Evolutionary conservation across 1,140 invertebrate genomes (phyloP).

Genomic region (Pinna nobilis): DNA sequence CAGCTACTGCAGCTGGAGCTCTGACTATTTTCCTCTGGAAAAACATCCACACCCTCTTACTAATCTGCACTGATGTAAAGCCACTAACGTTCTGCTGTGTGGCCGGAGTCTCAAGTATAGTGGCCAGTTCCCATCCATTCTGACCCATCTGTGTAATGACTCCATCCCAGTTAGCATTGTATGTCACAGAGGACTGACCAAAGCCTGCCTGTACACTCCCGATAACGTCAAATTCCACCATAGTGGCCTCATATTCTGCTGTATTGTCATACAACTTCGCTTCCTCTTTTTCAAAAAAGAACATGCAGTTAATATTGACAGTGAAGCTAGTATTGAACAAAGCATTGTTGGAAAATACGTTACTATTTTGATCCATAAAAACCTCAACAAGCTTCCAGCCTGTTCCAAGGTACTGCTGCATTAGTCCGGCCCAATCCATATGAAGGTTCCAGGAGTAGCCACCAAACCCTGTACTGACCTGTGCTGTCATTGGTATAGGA

Average conservation of each 20-base stretch:
- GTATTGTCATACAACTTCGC: conserved; percentile 48
- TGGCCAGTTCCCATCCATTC: conserved; percentile 62
- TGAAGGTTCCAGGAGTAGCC: conserved; percentile 29
- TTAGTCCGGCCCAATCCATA: conserved; percentile 51
- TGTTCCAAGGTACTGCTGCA: conserved; percentile 39
- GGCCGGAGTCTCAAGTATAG: conserved; percentile 55
- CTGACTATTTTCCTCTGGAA: conserved; percentile 20
- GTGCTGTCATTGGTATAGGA: conserved; percentile 15
- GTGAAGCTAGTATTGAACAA: conserved; percentile 34
- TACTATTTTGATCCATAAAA: conserved; percentile 48
- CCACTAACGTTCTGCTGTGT: neutral
- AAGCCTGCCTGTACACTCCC: conserved; percentile 42
- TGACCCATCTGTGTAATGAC: conserved; percentile 50
- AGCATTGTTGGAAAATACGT: conserved; percentile 20
- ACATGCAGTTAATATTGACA: conserved; percentile 40
- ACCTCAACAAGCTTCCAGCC: conserved; percentile 60
- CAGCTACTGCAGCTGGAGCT: no score
- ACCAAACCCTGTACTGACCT: neutral
- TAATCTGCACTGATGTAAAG: conserved; percentile 2
- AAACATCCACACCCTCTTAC: conserved; percentile 34
- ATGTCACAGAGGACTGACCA: conserved; percentile 6
- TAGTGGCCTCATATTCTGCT: conserved; percentile 54
- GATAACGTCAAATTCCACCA: conserved; percentile 44
- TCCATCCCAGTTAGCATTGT: conserved; percentile 49
- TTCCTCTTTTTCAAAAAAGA: conserved; percentile 61